Evolutionary conservation across 2,888 invertebrate species (phyloP).

Genomic region (Odiellus spinosus): DNA sequence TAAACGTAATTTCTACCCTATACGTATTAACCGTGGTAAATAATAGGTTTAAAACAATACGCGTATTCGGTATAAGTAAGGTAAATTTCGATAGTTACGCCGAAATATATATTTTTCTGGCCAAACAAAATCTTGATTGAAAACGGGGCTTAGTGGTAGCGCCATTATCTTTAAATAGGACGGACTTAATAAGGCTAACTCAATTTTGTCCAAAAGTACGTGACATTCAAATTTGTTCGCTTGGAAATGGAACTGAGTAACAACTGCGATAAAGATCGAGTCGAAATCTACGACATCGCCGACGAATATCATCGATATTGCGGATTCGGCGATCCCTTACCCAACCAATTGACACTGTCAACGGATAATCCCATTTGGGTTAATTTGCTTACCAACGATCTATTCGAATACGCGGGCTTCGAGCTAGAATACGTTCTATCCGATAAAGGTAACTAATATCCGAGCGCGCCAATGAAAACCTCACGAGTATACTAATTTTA

Average conservation of each 20-base stretch:
- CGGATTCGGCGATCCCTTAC: background rate
- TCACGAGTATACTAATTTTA: background rate
- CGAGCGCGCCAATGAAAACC: background rate
- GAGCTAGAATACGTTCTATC: background rate
- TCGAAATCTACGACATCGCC: background rate
- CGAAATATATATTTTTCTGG: no score
- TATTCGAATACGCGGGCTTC: background rate
- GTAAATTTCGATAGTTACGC: no score
- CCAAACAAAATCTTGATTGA: no score
- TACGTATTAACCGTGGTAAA: no score
- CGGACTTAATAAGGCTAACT: no score
- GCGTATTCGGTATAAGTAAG: no score
- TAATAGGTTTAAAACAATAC: no score
- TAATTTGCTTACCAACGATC: background rate
- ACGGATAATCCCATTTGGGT: background rate
- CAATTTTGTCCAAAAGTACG: no score
- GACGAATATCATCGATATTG: background rate
- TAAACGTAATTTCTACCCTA: no score
- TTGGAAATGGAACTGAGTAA: background rate
- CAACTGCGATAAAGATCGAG: background rate
- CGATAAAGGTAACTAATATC: background rate
- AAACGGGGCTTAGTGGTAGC: no score
- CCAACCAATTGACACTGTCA: background rate
- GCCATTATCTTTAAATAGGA: no score
- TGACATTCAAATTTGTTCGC: background rate